These are phyloP conservation scores for Thermophis baileyi DNA, from an alignment of 2,113 vertebrate genomes.

Conservation along the genomic window DNA sequence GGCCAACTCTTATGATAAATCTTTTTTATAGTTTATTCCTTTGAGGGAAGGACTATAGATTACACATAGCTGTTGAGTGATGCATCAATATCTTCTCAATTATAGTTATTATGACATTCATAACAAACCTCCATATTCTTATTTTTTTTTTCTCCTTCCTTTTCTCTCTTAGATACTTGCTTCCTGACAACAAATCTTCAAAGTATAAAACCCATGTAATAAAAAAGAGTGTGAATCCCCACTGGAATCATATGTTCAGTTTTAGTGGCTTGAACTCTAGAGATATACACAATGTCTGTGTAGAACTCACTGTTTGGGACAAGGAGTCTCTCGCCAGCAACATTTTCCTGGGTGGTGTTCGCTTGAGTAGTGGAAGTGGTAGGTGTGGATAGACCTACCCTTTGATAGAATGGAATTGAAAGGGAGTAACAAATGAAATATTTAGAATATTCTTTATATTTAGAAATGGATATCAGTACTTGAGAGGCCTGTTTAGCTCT, in stretches of 20 bases:
- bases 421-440: not conserved
- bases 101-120: not conserved
- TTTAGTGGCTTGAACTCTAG: constrained; percentile 84
- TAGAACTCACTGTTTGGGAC: constrained; percentile 97
- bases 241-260: constrained; percentile 93
- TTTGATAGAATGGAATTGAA: not conserved
- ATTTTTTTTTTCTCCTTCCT: not conserved
- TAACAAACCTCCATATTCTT: not conserved
- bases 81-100: not conserved
- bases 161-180: constrained; percentile 79
- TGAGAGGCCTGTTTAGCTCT: not conserved
- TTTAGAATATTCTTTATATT: not conserved
- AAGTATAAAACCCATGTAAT: constrained; percentile 95
- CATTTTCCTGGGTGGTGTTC: constrained; percentile 90
- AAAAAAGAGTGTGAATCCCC: constrained; percentile 87
- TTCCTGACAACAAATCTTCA: constrained; percentile 91
- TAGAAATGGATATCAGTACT: not conserved
- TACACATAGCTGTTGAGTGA: not conserved
- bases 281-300: constrained; percentile 86
- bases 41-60: not conserved
- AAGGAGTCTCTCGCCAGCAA: constrained; percentile 94
- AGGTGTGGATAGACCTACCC: constrained; percentile 22
- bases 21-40: not conserved
- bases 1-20: not conserved
- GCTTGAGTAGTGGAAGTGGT: constrained; percentile 89